These are phyloP conservation scores for Haplotaxodon microlepis DNA, from an alignment of 2,113 vertebrate genomes.

Conservation along the genomic window DNA sequence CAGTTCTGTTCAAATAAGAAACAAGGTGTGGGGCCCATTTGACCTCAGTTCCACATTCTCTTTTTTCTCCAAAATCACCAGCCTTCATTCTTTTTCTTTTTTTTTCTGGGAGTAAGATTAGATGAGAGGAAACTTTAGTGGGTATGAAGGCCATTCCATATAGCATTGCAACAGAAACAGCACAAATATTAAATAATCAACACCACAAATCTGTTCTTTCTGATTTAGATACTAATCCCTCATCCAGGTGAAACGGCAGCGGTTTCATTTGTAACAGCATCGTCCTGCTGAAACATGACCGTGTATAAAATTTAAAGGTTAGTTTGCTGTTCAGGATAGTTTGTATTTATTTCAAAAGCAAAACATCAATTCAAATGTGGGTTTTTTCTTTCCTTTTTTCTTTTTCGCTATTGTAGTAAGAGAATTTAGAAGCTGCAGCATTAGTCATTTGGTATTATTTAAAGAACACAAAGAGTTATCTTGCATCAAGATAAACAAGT, in stretches of 20 bases:
- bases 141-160: neutral
- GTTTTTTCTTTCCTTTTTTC: fast-evolving
- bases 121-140: neutral
- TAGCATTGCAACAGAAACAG: neutral
- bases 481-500: neutral
- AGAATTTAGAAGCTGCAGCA: neutral
- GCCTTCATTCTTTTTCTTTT: neutral
- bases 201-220: neutral
- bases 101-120: neutral
- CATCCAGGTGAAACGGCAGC: neutral
- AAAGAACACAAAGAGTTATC: neutral
- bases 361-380: neutral
- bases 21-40: neutral
- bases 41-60: neutral
- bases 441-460: neutral
- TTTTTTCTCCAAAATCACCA: neutral
- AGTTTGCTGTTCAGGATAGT: neutral
- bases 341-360: neutral
- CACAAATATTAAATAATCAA: neutral
- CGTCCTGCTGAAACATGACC: neutral
- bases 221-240: neutral
- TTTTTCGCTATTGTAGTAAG: neutral
- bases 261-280: neutral
- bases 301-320: neutral
- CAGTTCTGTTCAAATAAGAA: constrained; percentile 1